These are phyloP conservation scores for Forbesichthys agassizii DNA, from an alignment of 2,113 vertebrate genomes.

Conservation along the genomic window DNA sequence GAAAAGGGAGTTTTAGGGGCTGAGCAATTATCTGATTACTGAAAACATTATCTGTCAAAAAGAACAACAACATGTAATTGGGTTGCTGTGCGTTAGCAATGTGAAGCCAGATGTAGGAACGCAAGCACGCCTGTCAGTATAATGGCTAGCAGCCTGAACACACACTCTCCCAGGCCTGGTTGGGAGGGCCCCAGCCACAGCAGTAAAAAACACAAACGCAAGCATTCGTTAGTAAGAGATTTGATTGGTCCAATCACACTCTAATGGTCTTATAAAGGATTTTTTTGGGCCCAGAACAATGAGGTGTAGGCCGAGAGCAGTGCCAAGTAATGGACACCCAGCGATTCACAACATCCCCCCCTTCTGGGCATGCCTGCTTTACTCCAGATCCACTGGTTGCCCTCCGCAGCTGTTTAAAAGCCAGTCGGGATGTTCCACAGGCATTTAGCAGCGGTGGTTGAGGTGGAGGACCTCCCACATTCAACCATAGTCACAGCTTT, in stretches of 20 bases:
- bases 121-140: slow-evolving; percentile 62
- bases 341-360: slow-evolving; percentile 68
- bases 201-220: slow-evolving; percentile 58
- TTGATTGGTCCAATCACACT: slow-evolving; percentile 73
- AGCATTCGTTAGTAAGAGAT: slow-evolving; percentile 62
- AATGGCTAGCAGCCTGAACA: slow-evolving; percentile 73
- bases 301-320: slow-evolving; percentile 58
- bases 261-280: slow-evolving; percentile 77
- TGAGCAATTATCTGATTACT: slow-evolving; percentile 73
- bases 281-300: slow-evolving; percentile 69
- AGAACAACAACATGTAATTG: slow-evolving; percentile 72
- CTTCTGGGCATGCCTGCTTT: slow-evolving; percentile 69
- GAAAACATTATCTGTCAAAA: slow-evolving; percentile 76
- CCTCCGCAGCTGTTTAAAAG: slow-evolving; percentile 69
- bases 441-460: slow-evolving; percentile 69
- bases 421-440: slow-evolving; percentile 69
- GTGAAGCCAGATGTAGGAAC: slow-evolving; percentile 66
- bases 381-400: slow-evolving; percentile 68
- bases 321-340: slow-evolving; percentile 74
- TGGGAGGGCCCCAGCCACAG: slow-evolving; percentile 56
- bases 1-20: slow-evolving; percentile 51
- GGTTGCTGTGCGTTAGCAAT: slow-evolving; percentile 48
- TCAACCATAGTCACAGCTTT: slow-evolving; percentile 55
- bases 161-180: slow-evolving; percentile 56
- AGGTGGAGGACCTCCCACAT: slow-evolving; percentile 68